A percentile compares a stretch with the other conserved stretches of the same genome.
Conservation (phyloP, 1,140 invertebrate genomes). For the Drosophila ohnishii region DNA sequence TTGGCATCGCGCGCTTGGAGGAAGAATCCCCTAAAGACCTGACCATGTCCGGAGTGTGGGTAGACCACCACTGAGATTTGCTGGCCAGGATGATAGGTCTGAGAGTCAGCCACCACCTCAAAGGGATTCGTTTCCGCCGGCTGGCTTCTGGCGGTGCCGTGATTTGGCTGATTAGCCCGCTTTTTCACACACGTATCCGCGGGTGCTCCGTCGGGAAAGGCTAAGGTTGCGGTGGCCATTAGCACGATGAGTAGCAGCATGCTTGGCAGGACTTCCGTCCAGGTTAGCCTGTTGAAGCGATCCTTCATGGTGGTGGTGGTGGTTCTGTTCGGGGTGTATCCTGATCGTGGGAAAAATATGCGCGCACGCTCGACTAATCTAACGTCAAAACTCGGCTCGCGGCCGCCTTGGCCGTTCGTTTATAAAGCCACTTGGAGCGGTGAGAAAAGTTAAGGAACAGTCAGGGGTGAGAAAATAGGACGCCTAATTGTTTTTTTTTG, state of each 20-base stretch:
- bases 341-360: conserved; percentile 45
- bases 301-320: conserved; percentile 32
- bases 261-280: not conserved
- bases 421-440: conserved; percentile 61
- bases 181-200: conserved; percentile 90
- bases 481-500: too few species aligned
- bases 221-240: conserved; percentile 26
- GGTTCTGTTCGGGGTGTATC: conserved; percentile 1
- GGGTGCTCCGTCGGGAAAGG: conserved; percentile 90
- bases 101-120: conserved; percentile 86
- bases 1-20: conserved; percentile 89
- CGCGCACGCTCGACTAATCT: conserved; percentile 62
- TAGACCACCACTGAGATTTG: conserved; percentile 84
- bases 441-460: conserved; percentile 39
- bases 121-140: conserved; percentile 86
- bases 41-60: conserved; percentile 75
- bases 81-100: conserved; percentile 86
- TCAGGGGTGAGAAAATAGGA: not conserved
- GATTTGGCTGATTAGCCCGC: conserved; percentile 89
- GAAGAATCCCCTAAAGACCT: conserved; percentile 90
- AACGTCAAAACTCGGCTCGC: conserved; percentile 62
- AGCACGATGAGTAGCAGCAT: conserved; percentile 29
- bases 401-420: conserved; percentile 57
- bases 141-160: conserved; percentile 87
- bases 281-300: conserved; percentile 16